A percentile compares a stretch with the other conserved stretches of the same genome.
Conservation (phyloP, 2,113 vertebrate genomes). For the Uria lomvia region DNA sequence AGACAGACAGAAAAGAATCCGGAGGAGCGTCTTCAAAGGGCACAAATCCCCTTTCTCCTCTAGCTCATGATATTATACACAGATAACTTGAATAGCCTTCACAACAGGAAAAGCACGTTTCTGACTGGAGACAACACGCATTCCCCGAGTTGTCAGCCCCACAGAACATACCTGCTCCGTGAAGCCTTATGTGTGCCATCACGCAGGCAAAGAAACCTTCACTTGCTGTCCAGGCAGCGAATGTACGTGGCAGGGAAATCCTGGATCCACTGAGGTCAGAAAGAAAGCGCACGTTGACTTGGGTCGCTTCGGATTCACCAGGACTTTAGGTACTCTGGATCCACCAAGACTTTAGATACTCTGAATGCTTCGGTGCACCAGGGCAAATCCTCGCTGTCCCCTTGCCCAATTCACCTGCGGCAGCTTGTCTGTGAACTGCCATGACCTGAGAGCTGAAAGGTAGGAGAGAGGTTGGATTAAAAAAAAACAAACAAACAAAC, state of each 20-base stretch:
- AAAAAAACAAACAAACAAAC: not conserved
- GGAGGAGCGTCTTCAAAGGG: constrained; percentile 8
- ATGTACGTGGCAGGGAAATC: not conserved
- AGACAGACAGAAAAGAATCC: not conserved
- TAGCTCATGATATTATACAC: not conserved
- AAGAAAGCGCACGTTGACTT: accelerated
- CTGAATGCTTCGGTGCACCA: not conserved
- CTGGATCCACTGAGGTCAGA: not conserved
- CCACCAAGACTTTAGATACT: not conserved
- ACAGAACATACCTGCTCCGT: not conserved
- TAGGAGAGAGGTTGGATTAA: not conserved
- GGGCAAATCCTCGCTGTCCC: not conserved
- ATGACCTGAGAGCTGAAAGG: not conserved
- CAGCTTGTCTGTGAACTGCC: not conserved
- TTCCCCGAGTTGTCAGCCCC: not conserved
- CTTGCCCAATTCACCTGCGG: not conserved
- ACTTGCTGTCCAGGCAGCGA: not conserved
- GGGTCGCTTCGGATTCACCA: not conserved
- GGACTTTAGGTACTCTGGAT: not conserved
- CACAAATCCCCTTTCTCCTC: not conserved
- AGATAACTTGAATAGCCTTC: not conserved
- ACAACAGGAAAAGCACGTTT: constrained; percentile 23
- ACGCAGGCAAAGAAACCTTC: not conserved
- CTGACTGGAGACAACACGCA: not conserved
- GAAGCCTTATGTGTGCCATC: not conserved